Evolutionary conservation across 2,888 invertebrate genomes (phyloP), one percentile per base, ranked within the genome.

Genomic region (Subacronicta megacephala): DNA sequence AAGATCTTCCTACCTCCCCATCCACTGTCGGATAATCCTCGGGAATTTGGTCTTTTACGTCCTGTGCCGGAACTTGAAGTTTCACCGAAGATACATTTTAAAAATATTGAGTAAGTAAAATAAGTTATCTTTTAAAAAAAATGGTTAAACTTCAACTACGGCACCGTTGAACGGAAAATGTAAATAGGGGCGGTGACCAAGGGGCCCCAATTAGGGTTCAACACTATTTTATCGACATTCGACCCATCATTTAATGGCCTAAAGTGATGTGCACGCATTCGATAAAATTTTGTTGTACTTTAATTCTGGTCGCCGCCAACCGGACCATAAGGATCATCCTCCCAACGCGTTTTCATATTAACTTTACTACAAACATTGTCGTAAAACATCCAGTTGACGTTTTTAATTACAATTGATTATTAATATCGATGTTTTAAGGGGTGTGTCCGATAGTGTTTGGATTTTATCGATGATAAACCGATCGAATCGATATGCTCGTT

Each of bases 391-490:
- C 79, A 77, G 82, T 80, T 74, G 82, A 84, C 82, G 76, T 85
- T 85, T 88, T 88, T 85, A 87, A 89, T 88, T 87, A 82, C 82
- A 57, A 76, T 70, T 37, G 72, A 72, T 77, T 80, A 83, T 85
- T 82, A 83, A 86, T 85, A 85, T 81, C 80, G 84, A 78, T 73
- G 62, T 80, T 82, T 84, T 74, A 74, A 84, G 75, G 85, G 90
- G 88, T 85, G 88, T 90, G 89, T 90, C 92, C 90, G 93, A 91
- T 89, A 88, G 92, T 90, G 92, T 90, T 88, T 89, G 88, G 88
- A 80, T 85, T 70, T 83, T 84, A 87, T 85, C 82, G 84, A 85
- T 76, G 62, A 49, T 67, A 77, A 72, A 75, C 80, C 82, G 78
- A 69, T 81, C 61, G 77, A 77, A 81, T 85, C 68, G 81, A 83